A percentile compares a stretch with the other conserved stretches of the same genome.
Evolutionary conservation across 2,888 invertebrate genomes (phyloP).

Genomic region (Rhagophthalmus giganteus): DNA sequence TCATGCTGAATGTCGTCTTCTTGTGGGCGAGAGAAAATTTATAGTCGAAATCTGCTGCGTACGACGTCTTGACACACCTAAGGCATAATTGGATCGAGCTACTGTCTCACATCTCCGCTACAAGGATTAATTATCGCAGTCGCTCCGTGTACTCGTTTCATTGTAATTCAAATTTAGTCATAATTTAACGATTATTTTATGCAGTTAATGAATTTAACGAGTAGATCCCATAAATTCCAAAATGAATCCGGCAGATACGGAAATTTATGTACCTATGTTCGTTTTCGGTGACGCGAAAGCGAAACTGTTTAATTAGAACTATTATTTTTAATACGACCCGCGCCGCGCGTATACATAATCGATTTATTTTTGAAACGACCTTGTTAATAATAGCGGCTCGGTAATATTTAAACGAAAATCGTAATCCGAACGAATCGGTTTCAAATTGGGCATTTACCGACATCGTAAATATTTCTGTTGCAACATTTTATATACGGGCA

Average conservation of each 20-base stretch:
- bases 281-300: slow-evolving; percentile 8
- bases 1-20: slow-evolving; percentile 38
- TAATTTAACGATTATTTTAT: slow-evolving; percentile 42
- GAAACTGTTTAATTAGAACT: slow-evolving; percentile 13
- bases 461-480: too few relatives aligned
- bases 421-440: too few relatives aligned
- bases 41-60: slow-evolving; percentile 36
- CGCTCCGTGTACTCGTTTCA: slow-evolving; percentile 30
- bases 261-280: slow-evolving; percentile 10
- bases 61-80: slow-evolving; percentile 39
- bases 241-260: slow-evolving; percentile 4
- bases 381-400: background rate
- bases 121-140: slow-evolving; percentile 39
- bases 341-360: background rate
- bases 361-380: background rate
- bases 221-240: background rate
- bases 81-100: slow-evolving; percentile 38
- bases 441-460: too few relatives aligned
- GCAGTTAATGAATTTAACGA: slow-evolving; percentile 35
- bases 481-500: too few relatives aligned
- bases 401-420: too few relatives aligned
- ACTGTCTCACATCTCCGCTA: slow-evolving; percentile 34
- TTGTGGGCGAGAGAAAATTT: slow-evolving; percentile 38
- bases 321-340: too few relatives aligned
- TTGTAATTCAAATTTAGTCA: slow-evolving; percentile 38